phyloP scores from a whole-genome alignment of 2,113 vertebrate genomes.

The Ciconia maguari region DNA sequence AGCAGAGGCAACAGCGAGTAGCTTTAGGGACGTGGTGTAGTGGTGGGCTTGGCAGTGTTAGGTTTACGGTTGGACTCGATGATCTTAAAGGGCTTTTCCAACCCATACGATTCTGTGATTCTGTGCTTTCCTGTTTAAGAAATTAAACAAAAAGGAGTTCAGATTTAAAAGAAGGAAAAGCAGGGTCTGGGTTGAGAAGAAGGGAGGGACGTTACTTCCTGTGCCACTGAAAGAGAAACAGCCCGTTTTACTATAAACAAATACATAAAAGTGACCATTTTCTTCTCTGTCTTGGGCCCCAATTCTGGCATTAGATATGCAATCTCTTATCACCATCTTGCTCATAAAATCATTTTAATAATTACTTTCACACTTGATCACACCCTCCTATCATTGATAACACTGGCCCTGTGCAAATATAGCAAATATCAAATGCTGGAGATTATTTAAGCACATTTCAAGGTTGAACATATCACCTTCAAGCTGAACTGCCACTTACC shows the following conservation, averaged over 20 bases:
- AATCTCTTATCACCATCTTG: neutral
- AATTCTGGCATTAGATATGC: neutral
- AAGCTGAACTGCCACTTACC: neutral
- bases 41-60: too few species aligned
- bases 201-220: neutral
- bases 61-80: too few species aligned
- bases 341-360: neutral
- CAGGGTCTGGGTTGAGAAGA: neutral
- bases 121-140: neutral
- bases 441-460: neutral
- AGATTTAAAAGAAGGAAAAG: neutral
- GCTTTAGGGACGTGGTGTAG: neutral
- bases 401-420: neutral
- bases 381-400: neutral
- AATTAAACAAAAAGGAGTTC: neutral
- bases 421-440: neutral
- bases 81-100: too few species aligned
- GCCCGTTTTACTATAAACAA: neutral
- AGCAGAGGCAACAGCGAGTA: neutral
- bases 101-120: too few species aligned
- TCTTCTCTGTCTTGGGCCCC: neutral
- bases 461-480: neutral
- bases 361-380: neutral
- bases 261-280: neutral
- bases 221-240: neutral